These are phyloP conservation scores for Gastrophysa polygoni DNA, from an alignment of 2,888 invertebrate species.

Conservation along the genomic window DNA sequence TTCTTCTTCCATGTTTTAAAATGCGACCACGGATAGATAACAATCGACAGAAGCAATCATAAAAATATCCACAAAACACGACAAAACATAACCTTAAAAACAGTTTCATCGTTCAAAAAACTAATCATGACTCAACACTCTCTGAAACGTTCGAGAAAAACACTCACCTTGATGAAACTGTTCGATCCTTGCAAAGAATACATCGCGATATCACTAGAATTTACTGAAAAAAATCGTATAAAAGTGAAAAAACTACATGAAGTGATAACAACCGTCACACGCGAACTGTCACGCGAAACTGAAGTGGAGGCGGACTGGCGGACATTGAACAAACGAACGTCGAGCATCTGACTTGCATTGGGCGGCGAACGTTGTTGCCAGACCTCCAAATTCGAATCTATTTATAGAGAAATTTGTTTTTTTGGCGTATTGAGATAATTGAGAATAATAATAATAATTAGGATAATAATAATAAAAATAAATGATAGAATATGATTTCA, in stretches of 20 bases:
- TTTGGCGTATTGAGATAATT: too few relatives aligned
- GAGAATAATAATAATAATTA: too few relatives aligned
- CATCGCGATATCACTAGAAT: conserved; percentile 38
- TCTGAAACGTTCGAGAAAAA: neutral
- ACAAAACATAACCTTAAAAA: conserved; percentile 28
- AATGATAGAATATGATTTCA: too few relatives aligned
- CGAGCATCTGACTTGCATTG: conserved; percentile 13
- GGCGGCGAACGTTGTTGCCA: conserved; percentile 13
- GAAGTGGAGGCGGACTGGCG: conserved; percentile 10
- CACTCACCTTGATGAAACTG: conserved; percentile 43
- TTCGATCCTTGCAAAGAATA: conserved; percentile 45
- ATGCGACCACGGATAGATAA: neutral
- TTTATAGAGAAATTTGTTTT: neutral
- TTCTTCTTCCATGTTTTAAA: too few relatives aligned
- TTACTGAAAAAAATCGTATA: conserved; percentile 28
- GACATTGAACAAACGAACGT: conserved; percentile 19
- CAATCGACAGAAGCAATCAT: neutral
- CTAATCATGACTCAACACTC: conserved; percentile 1
- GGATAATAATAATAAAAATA: too few relatives aligned
- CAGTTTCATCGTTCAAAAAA: neutral
- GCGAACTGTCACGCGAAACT: conserved; percentile 23
- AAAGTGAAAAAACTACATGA: conserved; percentile 35
- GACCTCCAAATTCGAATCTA: neutral
- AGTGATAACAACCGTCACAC: conserved; percentile 7
- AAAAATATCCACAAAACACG: neutral